Evolutionary conservation across 2,113 vertebrate genomes (phyloP).

Genomic region (Hippocampus abdominalis): DNA sequence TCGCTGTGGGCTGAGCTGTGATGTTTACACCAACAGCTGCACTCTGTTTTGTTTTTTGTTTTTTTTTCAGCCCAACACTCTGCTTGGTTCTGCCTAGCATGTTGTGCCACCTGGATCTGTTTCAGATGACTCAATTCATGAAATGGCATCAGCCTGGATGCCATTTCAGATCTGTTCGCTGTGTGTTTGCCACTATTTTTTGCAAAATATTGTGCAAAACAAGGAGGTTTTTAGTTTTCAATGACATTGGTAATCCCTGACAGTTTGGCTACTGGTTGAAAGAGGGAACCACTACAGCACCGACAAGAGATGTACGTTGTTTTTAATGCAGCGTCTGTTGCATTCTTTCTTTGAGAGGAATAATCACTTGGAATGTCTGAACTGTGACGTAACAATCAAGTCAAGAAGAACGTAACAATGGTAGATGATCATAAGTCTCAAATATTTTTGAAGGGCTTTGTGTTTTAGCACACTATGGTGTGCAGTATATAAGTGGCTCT

Average conservation of each 20-base stretch:
- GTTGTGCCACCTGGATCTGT: conserved; percentile 49
- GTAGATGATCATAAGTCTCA: too few species aligned
- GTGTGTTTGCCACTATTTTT: not conserved
- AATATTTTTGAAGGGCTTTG: too few species aligned
- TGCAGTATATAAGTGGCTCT: not conserved
- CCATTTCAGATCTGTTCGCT: conserved; percentile 51
- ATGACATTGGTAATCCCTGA: not conserved
- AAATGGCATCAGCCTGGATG: too few species aligned
- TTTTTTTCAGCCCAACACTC: too few species aligned
- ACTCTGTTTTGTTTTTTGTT: conserved; percentile 9
- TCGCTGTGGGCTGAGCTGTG: conserved; percentile 52
- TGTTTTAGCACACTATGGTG: too few species aligned
- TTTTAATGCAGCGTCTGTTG: not conserved
- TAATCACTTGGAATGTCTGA: not conserved
- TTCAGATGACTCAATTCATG: conserved; percentile 25
- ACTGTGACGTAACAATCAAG: not conserved
- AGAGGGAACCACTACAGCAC: too few species aligned
- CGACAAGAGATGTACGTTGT: too few species aligned
- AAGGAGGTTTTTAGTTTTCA: too few species aligned
- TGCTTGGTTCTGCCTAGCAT: not conserved
- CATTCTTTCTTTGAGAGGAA: not conserved
- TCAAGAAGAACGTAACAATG: too few species aligned
- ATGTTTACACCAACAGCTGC: conserved; percentile 52
- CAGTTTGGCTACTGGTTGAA: not conserved
- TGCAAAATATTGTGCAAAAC: not conserved